Conservation (phyloP, 2,888 invertebrate genomes). For the Lycia hirtaria region DNA sequence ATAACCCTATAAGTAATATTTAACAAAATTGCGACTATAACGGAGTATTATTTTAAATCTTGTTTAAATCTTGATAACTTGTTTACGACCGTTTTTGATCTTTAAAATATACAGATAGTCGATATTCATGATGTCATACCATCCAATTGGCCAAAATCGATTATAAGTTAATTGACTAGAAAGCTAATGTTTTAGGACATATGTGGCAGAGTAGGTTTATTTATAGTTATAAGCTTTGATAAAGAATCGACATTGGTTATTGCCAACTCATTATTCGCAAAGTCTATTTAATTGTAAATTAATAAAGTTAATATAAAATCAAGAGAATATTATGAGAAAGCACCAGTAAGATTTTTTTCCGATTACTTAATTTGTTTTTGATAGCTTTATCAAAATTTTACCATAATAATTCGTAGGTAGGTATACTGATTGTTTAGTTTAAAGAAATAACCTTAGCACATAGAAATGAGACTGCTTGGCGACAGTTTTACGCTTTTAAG, state of each 20-base stretch:
- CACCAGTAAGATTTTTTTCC: no score
- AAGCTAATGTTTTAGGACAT: slow-evolving; percentile 11
- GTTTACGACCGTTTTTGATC: slow-evolving; percentile 10
- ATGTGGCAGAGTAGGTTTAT: background rate
- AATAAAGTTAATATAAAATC: no score
- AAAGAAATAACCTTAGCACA: no score
- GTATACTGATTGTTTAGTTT: no score
- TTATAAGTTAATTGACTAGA: slow-evolving; percentile 20
- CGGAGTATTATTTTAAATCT: slow-evolving; percentile 1
- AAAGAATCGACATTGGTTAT: no score
- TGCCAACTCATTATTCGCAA: no score
- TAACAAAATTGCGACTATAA: background rate
- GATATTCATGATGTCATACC: slow-evolving; percentile 20
- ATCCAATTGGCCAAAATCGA: slow-evolving; percentile 19
- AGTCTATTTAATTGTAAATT: no score
- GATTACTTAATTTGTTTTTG: no score
- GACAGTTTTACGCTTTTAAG: background rate
- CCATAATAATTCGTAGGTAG: no score
- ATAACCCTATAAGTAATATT: no score
- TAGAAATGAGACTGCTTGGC: background rate
- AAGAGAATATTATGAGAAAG: no score
- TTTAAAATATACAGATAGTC: slow-evolving; percentile 16
- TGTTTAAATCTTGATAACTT: slow-evolving; percentile 1
- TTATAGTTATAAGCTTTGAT: background rate
- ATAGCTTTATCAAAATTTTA: no score